Evolutionary conservation across 2,797 vertebrate species (phyloP).

Genomic region (Peromyscus nudipes): DNA sequence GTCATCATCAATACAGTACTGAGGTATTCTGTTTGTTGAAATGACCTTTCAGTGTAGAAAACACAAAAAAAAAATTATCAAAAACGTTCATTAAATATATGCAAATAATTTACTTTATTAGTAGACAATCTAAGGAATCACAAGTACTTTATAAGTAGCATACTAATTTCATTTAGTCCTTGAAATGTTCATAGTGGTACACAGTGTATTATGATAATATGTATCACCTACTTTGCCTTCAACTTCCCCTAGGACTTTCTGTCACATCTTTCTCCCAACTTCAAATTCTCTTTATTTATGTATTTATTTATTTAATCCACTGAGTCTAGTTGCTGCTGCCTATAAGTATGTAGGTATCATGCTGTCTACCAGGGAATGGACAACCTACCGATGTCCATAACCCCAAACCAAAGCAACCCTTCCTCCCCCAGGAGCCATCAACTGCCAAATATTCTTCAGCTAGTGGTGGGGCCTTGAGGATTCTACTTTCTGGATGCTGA

Average conservation of each 20-base stretch:
- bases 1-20: background rate
- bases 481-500: background rate
- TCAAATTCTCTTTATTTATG: no score
- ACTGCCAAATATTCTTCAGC: background rate
- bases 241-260: no score
- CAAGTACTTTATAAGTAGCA: background rate
- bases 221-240: background rate
- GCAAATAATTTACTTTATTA: background rate
- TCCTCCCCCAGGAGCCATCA: background rate
- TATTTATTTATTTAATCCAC: background rate
- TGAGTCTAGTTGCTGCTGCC: no score
- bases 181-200: background rate
- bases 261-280: background rate
- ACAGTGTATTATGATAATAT: background rate
- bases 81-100: background rate
- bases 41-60: background rate
- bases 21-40: background rate
- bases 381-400: background rate
- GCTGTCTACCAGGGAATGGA: background rate
- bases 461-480: rapidly evolving
- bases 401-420: background rate
- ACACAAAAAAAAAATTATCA: background rate
- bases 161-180: background rate
- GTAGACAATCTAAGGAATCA: background rate
- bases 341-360: background rate